Evolutionary conservation across 2,113 vertebrate species (phyloP), one percentile per base, ranked within the genome.

Genomic region (Sinocyclocheilus maitianheensis): DNA sequence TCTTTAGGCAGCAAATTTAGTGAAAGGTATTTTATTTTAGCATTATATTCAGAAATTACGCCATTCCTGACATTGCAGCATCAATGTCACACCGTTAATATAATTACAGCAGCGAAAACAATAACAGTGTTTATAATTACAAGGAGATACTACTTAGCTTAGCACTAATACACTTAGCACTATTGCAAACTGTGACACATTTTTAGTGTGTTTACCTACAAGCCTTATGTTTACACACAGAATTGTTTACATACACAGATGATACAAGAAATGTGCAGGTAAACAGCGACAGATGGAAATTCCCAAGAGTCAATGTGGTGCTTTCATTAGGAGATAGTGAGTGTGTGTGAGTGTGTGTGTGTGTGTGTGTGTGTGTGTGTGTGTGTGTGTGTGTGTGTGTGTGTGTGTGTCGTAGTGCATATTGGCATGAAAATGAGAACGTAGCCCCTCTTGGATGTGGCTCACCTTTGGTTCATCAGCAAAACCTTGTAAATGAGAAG

Each of bases 401-500:
- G 43, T 62, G 18, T 34, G 24, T 83, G 24, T 71, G 43, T 72
- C 0, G 8, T 48, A 30, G 16, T 85, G 51, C 40, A 60, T 60
- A 18, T 48, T 24, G 48, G 34, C 65, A 74, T 74, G 6, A 11
- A 74, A 74, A 53, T 75, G 48, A 58, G 30, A 43, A 10, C 1
- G 20, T 20, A 74, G 48, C 30, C 67, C 40, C 48, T 37, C 20
- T 22, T 16, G 65, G 67, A 74, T 60, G 67, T 43, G 67, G 26
- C 69, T 75, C 71, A 75, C 82, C 71, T 75, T 43, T 62, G 71
- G 43, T 51, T 60, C 60, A 63, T 76, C 26, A 82, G 46, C 40
- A 71, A 51, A 69, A 82, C n/a, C 80, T 71, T 20, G 60, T 81
- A 81, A 43, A 81, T 67, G 79, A 67, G 79, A 18, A 53, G 46